phyloP scores from a whole-genome alignment of 2,797 vertebrate species.

The Oreochromis grahami region DNA sequence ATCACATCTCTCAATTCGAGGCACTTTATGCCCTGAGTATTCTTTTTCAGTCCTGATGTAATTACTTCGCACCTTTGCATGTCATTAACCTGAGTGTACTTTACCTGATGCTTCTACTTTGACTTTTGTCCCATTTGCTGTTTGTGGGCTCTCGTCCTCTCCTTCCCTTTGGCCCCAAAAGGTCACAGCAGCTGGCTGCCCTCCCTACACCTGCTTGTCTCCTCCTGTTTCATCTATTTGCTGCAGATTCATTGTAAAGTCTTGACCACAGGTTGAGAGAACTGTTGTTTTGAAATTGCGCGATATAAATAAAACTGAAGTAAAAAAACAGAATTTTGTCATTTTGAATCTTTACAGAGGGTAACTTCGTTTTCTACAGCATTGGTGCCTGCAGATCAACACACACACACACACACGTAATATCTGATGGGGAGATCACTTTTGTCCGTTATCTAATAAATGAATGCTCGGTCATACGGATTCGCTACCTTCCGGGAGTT shows the following conservation, averaged over 20 bases:
- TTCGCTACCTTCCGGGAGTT: slow-evolving; percentile 89
- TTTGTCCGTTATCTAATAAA: neutral
- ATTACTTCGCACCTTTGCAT: neutral
- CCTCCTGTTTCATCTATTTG: neutral
- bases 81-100: neutral
- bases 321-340: neutral
- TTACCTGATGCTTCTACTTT: neutral
- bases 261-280: neutral
- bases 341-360: neutral
- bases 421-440: neutral
- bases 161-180: neutral
- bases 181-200: neutral
- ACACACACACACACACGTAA: neutral
- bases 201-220: neutral
- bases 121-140: neutral
- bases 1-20: neutral
- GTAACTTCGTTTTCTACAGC: neutral
- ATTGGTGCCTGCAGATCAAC: neutral
- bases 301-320: neutral
- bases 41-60: neutral
- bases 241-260: neutral
- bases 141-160: neutral
- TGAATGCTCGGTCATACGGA: neutral
- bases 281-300: rapidly evolving
- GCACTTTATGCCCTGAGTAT: neutral